Conservation (phyloP, 2,888 invertebrate species). For the Chaitophorus viminalis region DNA sequence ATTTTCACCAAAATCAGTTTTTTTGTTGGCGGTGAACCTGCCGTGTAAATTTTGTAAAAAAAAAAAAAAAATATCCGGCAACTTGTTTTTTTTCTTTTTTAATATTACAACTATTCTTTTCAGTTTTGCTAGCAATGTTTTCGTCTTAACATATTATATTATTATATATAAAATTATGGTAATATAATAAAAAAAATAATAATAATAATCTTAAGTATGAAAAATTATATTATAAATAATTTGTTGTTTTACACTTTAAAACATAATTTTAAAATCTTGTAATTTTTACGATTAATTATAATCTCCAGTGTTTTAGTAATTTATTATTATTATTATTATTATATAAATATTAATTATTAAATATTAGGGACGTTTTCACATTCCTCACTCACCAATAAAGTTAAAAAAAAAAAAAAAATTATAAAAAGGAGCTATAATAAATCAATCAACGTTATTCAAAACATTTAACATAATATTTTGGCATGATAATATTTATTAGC, state of each 20-base stretch:
- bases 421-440: slow-evolving; percentile 39
- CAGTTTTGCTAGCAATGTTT: slow-evolving; percentile 55
- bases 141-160: slow-evolving; percentile 59
- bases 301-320: slow-evolving; percentile 62
- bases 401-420: slow-evolving; percentile 10
- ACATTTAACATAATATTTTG: slow-evolving; percentile 56
- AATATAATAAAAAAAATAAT: slow-evolving; percentile 56
- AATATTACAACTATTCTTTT: slow-evolving; percentile 52
- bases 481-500: slow-evolving; percentile 57
- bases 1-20: slow-evolving; percentile 50
- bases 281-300: slow-evolving; percentile 62
- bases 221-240: slow-evolving; percentile 62
- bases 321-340: slow-evolving; percentile 61
- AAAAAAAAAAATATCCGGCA: slow-evolving; percentile 46
- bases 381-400: slow-evolving; percentile 59
- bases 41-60: slow-evolving; percentile 61
- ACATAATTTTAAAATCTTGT: slow-evolving; percentile 62
- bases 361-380: slow-evolving; percentile 62
- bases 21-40: slow-evolving; percentile 48
- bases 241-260: slow-evolving; percentile 62
- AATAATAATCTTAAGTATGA: slow-evolving; percentile 61
- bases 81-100: slow-evolving; percentile 48
- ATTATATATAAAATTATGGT: slow-evolving; percentile 58
- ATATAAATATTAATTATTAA: slow-evolving; percentile 62
- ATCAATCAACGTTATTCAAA: slow-evolving; percentile 50